Conservation (phyloP, 2,888 invertebrate species). For the Patella depressa region DNA sequence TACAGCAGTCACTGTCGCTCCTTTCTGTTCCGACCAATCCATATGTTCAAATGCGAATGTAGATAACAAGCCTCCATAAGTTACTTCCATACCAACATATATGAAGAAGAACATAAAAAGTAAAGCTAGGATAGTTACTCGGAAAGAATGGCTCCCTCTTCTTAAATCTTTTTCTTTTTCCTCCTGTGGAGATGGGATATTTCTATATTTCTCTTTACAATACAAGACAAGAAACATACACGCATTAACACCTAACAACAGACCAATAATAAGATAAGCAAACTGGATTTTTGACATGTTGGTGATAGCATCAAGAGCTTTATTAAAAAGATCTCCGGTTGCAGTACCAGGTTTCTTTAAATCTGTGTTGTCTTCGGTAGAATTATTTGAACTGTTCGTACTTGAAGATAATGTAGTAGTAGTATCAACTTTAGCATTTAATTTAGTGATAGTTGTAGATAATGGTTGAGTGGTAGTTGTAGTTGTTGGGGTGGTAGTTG, state of each 20-base stretch:
- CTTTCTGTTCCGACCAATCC: slow-evolving; percentile 63
- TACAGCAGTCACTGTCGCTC: slow-evolving; percentile 69
- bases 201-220: slow-evolving; percentile 51
- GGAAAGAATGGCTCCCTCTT: slow-evolving; percentile 39
- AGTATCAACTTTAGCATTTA: slow-evolving; percentile 6
- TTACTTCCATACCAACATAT: slow-evolving; percentile 72
- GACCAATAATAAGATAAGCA: slow-evolving; percentile 70
- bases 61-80: slow-evolving; percentile 72
- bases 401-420: slow-evolving; percentile 20
- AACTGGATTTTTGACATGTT: slow-evolving; percentile 67
- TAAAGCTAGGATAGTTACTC: slow-evolving; percentile 61
- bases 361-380: slow-evolving; percentile 16
- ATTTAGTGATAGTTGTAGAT: neutral
- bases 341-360: slow-evolving; percentile 18
- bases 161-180: slow-evolving; percentile 19
- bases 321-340: slow-evolving; percentile 42
- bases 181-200: slow-evolving; percentile 29
- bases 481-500: slow-evolving; percentile 28
- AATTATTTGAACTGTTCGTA: slow-evolving; percentile 35
- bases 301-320: slow-evolving; percentile 43
- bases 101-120: slow-evolving; percentile 70
- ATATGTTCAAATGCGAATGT: slow-evolving; percentile 68
- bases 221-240: slow-evolving; percentile 68
- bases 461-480: slow-evolving; percentile 19
- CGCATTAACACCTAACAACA: slow-evolving; percentile 65